These are phyloP conservation scores for Urocitellus parryii DNA, from an alignment of 2,113 vertebrate species.

Conservation along the genomic window DNA sequence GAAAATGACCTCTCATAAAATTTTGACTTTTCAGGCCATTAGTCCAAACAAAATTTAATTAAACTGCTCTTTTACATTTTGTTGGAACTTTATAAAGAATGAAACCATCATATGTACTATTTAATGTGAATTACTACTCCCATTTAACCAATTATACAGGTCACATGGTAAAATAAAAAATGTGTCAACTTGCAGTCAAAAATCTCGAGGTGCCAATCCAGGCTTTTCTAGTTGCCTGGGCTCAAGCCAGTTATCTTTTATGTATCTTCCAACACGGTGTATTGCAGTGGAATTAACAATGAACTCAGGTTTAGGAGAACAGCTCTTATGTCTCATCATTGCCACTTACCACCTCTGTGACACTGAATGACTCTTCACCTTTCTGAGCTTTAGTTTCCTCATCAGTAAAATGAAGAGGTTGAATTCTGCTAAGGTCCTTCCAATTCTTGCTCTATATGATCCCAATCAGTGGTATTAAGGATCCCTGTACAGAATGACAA, in stretches of 20 bases:
- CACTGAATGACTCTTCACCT: slow-evolving; percentile 35
- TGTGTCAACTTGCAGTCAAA: not conserved
- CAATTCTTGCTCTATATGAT: not conserved
- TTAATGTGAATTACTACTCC: not conserved
- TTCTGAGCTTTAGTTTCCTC: slow-evolving; percentile 30
- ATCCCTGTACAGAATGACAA: not conserved
- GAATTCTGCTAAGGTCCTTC: not conserved
- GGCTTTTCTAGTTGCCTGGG: slow-evolving; percentile 18
- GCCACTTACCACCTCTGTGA: not conserved
- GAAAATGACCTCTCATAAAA: slow-evolving; percentile 37
- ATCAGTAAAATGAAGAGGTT: slow-evolving; percentile 23
- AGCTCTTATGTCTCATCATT: not conserved
- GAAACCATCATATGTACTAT: not conserved
- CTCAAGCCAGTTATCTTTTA: not conserved
- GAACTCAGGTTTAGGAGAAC: not conserved
- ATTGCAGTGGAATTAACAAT: slow-evolving; percentile 39
- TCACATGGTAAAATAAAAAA: not conserved
- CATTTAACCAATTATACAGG: not conserved
- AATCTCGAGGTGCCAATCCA: not conserved
- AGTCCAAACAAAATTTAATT: not conserved
- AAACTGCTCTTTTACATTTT: slow-evolving; percentile 6
- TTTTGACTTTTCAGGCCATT: slow-evolving; percentile 30
- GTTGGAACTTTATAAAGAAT: slow-evolving; percentile 28
- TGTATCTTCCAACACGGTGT: not conserved
- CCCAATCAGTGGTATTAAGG: slow-evolving; percentile 23